Conservation (phyloP, 2,113 vertebrate species). For the Papio anubis region DNA sequence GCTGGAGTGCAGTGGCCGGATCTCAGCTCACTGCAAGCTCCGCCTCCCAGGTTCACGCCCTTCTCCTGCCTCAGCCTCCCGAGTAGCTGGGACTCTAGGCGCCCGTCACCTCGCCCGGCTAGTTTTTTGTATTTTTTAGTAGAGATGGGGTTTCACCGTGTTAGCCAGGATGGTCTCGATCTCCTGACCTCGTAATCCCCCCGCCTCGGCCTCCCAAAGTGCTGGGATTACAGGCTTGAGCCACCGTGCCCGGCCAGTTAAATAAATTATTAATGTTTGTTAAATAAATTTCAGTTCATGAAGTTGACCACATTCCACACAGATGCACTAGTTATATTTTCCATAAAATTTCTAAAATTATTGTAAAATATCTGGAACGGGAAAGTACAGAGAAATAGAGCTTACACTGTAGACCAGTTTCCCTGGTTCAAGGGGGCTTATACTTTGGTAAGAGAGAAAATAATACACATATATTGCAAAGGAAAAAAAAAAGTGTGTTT, state of each 20-base stretch:
- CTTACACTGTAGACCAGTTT: neutral
- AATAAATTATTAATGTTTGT: neutral
- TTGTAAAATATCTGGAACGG: neutral
- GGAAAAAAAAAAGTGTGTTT: neutral
- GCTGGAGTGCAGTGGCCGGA: too few species aligned
- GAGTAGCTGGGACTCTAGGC: too few species aligned
- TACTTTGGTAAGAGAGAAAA: neutral
- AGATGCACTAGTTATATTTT: slow-evolving; percentile 2
- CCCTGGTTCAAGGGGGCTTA: neutral
- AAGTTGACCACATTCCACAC: neutral
- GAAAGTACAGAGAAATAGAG: neutral
- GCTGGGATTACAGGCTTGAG: too few species aligned
- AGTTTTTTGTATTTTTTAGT: too few species aligned
- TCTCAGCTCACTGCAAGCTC: too few species aligned
- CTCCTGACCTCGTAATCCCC: too few species aligned
- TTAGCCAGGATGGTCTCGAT: too few species aligned
- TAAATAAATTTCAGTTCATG: neutral
- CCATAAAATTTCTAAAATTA: slow-evolving; percentile 12
- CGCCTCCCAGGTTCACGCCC: too few species aligned
- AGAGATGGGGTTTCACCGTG: too few species aligned
- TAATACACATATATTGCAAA: neutral
- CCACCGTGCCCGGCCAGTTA: neutral
- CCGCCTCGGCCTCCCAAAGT: too few species aligned
- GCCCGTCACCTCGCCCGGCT: too few species aligned
- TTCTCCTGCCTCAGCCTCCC: too few species aligned